Percentiles rank a stretch among this genome's conserved stretches.
Evolutionary conservation across 2,888 invertebrate species (phyloP).

Genomic region (Tenthredo livida): DNA sequence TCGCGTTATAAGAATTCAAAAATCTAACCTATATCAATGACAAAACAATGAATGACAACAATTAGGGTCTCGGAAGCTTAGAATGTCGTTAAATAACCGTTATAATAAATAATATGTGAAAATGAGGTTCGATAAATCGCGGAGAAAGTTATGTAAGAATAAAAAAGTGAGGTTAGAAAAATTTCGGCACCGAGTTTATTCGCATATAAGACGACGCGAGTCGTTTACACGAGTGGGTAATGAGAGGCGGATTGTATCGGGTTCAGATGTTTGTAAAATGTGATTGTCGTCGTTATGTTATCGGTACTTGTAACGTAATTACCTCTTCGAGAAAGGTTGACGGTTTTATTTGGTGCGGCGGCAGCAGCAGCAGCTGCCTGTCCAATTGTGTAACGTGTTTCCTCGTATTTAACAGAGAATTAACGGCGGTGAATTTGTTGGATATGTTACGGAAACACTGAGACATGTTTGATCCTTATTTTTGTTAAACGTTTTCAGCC

Average conservation of each 20-base stretch:
- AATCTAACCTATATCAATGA: not conserved
- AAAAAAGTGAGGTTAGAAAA: conserved; percentile 64
- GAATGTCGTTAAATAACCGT: not conserved
- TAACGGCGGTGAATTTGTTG: conserved; percentile 80
- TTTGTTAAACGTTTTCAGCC: not conserved
- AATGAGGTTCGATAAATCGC: not conserved
- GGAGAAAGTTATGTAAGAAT: conserved; percentile 67
- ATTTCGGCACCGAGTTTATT: conserved; percentile 16
- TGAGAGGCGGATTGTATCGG: too few species aligned
- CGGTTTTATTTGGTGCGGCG: conserved; percentile 74
- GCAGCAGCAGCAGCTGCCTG: conserved; percentile 80
- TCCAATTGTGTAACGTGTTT: conserved; percentile 80
- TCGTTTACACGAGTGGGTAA: not conserved
- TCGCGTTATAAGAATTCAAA: not conserved
- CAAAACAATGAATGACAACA: not conserved
- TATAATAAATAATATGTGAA: conserved; percentile 13
- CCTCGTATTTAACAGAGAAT: conserved; percentile 80
- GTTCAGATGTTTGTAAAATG: not conserved
- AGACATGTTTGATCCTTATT: conserved; percentile 78
- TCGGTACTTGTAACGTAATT: conserved; percentile 77
- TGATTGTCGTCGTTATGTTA: conserved; percentile 38
- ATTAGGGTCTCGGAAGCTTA: not conserved
- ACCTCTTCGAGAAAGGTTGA: conserved; percentile 81
- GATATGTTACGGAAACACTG: conserved; percentile 81
- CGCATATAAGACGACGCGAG: not conserved